phyloP scores from a whole-genome alignment of 2,113 vertebrate species.

The Laticauda laticaudata region DNA sequence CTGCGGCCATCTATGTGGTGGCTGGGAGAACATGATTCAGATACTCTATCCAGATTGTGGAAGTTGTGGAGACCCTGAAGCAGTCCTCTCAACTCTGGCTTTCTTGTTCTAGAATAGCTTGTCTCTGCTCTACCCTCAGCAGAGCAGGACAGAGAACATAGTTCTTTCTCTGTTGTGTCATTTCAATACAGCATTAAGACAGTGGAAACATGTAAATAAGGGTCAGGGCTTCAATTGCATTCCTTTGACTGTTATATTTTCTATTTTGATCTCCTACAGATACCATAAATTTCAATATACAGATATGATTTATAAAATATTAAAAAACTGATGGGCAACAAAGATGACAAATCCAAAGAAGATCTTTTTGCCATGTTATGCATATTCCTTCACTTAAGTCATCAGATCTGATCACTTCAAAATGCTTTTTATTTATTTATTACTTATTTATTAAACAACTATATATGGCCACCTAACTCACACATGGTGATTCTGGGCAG shows the following conservation, averaged over 20 bases:
- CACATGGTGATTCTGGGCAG: not conserved
- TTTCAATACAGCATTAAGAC: not conserved
- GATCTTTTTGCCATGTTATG: not conserved
- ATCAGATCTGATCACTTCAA: slow-evolving; percentile 6
- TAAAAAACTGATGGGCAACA: not conserved
- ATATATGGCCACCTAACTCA: not conserved
- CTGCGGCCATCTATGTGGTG: not conserved
- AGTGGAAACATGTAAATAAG: not conserved
- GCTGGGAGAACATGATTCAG: not conserved
- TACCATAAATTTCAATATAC: not conserved
- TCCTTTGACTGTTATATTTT: not conserved
- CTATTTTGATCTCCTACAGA: not conserved
- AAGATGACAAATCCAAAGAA: not conserved
- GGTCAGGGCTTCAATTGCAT: not conserved
- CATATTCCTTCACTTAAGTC: not conserved
- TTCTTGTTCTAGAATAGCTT: not conserved
- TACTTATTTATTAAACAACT: not conserved
- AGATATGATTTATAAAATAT: not conserved
- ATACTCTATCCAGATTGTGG: not conserved
- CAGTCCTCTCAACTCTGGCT: not conserved
- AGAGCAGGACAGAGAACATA: not conserved
- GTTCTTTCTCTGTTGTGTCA: not conserved
- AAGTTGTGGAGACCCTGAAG: not conserved
- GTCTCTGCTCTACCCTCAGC: not conserved
- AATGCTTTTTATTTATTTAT: not conserved